Conservation (phyloP, 2,888 invertebrate species). For the Alloplasta piceator region DNA sequence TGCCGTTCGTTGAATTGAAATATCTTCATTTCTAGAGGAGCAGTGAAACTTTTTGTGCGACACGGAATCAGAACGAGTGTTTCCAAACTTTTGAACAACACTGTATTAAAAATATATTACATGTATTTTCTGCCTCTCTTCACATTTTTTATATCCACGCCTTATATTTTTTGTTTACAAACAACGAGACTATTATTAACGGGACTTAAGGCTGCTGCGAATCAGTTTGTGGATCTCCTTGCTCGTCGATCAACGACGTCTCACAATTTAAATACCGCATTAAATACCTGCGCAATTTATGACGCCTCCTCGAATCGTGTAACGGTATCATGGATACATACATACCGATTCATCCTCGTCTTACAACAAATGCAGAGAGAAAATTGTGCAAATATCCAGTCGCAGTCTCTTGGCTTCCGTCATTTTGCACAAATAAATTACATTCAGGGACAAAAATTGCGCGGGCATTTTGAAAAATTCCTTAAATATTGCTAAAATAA, state of each 20-base stretch:
- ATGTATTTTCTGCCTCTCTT: neutral
- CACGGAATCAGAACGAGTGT: too few relatives aligned
- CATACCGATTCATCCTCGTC: constrained; percentile 2
- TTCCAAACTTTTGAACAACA: too few relatives aligned
- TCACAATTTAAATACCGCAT: neutral
- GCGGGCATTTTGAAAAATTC: constrained; percentile 9
- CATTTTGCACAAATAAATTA: constrained; percentile 34
- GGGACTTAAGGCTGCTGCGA: neutral
- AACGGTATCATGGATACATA: too few relatives aligned
- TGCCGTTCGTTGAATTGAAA: too few relatives aligned
- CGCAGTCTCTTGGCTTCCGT: constrained; percentile 13
- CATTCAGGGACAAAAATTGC: neutral
- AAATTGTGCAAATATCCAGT: neutral
- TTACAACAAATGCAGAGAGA: constrained; percentile 21
- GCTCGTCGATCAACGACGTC: neutral
- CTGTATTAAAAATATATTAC: too few relatives aligned
- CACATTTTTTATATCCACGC: constrained; percentile 43
- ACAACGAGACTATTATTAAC: neutral
- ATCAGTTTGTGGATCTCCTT: neutral
- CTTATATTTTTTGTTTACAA: constrained; percentile 20
- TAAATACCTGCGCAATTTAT: neutral
- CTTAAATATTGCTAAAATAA: neutral
- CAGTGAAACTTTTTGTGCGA: too few relatives aligned
- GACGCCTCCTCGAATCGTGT: neutral
- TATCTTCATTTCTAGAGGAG: too few relatives aligned